These are phyloP conservation scores for Muschampia plurimacula DNA, from an alignment of 2,888 invertebrate genomes.

Conservation along the genomic window DNA sequence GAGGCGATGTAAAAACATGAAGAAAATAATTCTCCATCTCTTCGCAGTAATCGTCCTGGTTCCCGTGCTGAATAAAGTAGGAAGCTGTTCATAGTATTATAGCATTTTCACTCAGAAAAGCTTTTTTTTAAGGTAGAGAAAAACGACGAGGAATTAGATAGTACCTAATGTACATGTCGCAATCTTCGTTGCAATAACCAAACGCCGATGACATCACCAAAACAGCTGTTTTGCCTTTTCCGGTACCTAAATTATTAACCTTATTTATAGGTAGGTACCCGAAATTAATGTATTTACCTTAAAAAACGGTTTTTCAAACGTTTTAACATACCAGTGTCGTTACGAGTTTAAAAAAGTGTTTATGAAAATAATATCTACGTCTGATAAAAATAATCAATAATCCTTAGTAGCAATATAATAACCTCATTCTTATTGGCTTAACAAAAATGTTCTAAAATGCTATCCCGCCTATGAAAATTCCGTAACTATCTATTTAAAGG, in stretches of 20 bases:
- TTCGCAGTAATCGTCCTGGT: too few relatives aligned
- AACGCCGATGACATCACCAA: conserved; percentile 21
- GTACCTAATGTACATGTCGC: conserved; percentile 1
- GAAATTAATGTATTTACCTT: background rate
- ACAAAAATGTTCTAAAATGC: background rate
- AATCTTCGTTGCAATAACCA: conserved; percentile 17
- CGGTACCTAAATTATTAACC: background rate
- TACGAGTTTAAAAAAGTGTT: background rate
- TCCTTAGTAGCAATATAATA: background rate
- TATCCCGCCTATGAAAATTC: conserved; percentile 6
- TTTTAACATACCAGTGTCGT: background rate
- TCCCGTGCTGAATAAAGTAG: too few relatives aligned
- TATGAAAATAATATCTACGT: background rate
- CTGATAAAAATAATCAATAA: background rate
- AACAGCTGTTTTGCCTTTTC: conserved; percentile 21
- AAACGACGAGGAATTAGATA: background rate
- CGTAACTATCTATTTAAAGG: background rate
- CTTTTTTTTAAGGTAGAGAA: background rate
- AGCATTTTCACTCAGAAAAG: too few relatives aligned
- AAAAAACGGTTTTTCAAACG: background rate
- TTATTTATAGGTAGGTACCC: background rate
- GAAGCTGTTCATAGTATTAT: too few relatives aligned
- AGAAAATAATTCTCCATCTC: too few relatives aligned
- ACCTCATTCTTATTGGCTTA: background rate
- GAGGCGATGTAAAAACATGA: too few relatives aligned